Conservation (phyloP, 2,797 vertebrate genomes). For the Remorina albescens region DNA sequence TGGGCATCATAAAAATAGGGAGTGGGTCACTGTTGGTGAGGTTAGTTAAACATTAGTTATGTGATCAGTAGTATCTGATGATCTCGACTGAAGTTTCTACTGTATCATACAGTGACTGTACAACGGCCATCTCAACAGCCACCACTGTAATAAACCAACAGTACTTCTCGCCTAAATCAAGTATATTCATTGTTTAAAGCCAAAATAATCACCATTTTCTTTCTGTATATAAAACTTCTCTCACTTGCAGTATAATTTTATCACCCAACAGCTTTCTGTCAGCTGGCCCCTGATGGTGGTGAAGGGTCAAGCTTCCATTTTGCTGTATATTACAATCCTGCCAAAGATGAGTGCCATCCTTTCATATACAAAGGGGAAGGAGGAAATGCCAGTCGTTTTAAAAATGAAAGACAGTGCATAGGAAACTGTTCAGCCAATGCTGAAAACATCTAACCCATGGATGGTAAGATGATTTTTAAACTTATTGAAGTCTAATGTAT, state of each 20-base stretch:
- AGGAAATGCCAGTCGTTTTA: conserved; percentile 81
- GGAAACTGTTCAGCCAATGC: conserved; percentile 74
- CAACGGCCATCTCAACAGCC: background rate
- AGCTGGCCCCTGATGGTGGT: conserved; percentile 46
- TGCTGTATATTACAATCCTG: conserved; percentile 59
- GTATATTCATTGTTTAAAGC: background rate
- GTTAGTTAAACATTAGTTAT: conserved; percentile 80
- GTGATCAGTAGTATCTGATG: conserved; percentile 19
- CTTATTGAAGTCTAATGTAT: background rate
- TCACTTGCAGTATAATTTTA: conserved; percentile 4
- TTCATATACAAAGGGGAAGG: conserved; percentile 75
- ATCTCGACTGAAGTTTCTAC: conserved; percentile 22
- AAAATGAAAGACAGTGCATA: conserved; percentile 68
- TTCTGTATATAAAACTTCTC: background rate
- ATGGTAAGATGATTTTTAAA: conserved; percentile 68
- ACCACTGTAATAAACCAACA: background rate
- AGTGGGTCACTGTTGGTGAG: conserved; percentile 64
- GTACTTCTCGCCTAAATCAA: background rate
- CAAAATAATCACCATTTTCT: background rate
- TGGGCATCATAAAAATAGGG: conserved; percentile 81
- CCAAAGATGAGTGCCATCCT: conserved; percentile 56
- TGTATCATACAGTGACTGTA: background rate
- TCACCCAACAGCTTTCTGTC: conserved; percentile 69
- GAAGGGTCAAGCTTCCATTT: background rate
- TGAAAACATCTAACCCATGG: conserved; percentile 60